These are phyloP conservation scores for Drosophila nigrodunni DNA, from an alignment of 1,140 invertebrate species.

Conservation along the genomic window DNA sequence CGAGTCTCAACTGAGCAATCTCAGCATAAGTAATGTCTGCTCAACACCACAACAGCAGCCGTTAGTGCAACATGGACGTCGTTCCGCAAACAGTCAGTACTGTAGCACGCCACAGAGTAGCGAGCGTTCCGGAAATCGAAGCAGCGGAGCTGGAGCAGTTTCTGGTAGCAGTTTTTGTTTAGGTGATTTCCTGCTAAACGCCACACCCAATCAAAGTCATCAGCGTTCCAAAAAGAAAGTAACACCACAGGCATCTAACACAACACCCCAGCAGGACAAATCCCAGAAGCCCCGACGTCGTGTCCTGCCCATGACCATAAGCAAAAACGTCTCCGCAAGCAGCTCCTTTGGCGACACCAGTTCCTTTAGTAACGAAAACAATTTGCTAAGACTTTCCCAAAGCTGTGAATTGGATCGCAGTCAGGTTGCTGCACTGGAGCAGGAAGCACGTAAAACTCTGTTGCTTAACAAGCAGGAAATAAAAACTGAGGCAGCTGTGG, in stretches of 20 bases:
- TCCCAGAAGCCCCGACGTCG: constrained; percentile 70
- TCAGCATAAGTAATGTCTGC: constrained; percentile 20
- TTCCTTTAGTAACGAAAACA: constrained; percentile 82
- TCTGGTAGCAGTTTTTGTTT: constrained; percentile 62
- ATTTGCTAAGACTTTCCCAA: constrained; percentile 68
- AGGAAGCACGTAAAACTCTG: constrained; percentile 69
- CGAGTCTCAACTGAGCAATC: constrained; percentile 38
- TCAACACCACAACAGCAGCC: constrained; percentile 32
- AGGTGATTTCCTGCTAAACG: constrained; percentile 65
- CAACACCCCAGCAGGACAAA: constrained; percentile 4
- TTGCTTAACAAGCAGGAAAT: constrained; percentile 66
- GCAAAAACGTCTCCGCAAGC: constrained; percentile 54
- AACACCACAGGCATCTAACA: constrained; percentile 48
- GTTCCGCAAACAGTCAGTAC: constrained; percentile 38
- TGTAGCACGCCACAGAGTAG: constrained; percentile 62
- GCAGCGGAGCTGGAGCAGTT: constrained; percentile 22
- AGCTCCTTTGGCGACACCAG: constrained; percentile 70
- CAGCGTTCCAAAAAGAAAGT: constrained; percentile 67
- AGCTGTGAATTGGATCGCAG: constrained; percentile 69
- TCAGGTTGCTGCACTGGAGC: constrained; percentile 59
- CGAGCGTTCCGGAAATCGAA: constrained; percentile 34
- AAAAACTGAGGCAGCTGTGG: constrained; percentile 52
- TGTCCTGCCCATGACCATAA: constrained; percentile 77
- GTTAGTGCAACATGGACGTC: constrained; percentile 19
- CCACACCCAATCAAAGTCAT: constrained; percentile 57